These are phyloP conservation scores for Leucopternis melanops DNA, from an alignment of 2,113 vertebrate genomes.

Conservation along the genomic window DNA sequence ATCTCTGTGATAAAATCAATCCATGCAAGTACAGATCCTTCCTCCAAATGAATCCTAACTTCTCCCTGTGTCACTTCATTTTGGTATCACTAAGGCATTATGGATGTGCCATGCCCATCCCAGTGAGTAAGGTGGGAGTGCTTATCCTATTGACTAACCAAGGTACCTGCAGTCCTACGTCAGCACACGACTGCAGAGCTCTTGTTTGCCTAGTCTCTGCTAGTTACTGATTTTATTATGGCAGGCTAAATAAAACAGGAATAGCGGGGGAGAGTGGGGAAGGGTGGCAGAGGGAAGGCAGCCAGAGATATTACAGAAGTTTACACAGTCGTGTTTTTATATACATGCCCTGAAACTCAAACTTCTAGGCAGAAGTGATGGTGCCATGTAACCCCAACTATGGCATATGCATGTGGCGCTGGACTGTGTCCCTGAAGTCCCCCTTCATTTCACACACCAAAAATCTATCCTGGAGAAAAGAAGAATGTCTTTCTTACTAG, in stretches of 20 bases:
- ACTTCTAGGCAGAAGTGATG: neutral
- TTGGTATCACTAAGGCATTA: neutral
- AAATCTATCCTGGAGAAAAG: neutral
- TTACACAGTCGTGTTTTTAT: neutral
- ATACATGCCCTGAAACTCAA: neutral
- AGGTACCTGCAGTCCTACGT: neutral
- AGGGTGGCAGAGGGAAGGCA: neutral
- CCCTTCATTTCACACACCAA: neutral
- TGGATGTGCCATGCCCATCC: neutral
- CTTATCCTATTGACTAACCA: neutral
- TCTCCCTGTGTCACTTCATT: fast-evolving
- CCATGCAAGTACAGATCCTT: neutral
- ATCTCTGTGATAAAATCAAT: neutral
- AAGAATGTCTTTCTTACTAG: neutral
- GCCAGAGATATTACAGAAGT: neutral
- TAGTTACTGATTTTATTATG: neutral
- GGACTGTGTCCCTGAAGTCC: neutral
- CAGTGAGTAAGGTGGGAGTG: neutral
- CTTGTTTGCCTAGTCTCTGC: neutral
- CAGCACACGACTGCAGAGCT: neutral
- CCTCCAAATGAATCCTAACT: neutral
- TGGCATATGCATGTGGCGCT: fast-evolving
- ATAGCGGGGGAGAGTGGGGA: neutral
- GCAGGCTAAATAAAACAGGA: neutral
- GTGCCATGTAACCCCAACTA: neutral